These are phyloP conservation scores for Betta splendens DNA, from an alignment of 2,797 vertebrate genomes.

Conservation along the genomic window DNA sequence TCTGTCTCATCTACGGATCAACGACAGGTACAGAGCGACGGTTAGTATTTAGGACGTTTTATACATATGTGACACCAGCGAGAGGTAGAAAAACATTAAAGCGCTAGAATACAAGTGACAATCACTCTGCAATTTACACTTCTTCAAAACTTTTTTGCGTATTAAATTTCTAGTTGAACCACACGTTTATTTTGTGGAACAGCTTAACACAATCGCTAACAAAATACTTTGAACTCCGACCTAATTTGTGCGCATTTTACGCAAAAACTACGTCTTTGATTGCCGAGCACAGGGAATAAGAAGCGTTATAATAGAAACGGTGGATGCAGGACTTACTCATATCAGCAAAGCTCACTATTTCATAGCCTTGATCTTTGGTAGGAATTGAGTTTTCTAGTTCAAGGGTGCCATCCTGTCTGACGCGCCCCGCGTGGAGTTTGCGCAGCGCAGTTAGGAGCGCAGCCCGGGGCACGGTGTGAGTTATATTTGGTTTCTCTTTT, in stretches of 20 bases:
- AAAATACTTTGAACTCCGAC: not conserved
- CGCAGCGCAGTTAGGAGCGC: constrained; percentile 88
- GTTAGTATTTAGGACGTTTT: constrained; percentile 23
- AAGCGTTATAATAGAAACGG: constrained; percentile 6
- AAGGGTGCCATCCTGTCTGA: constrained; percentile 73
- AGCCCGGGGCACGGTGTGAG: constrained; percentile 82
- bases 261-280: not conserved
- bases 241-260: constrained; percentile 19
- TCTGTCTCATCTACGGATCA: constrained; percentile 63
- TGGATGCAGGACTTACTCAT: constrained; percentile 72
- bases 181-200: not conserved
- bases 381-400: constrained; percentile 70
- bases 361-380: constrained; percentile 82
- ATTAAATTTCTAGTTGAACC: not conserved
- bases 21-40: constrained; percentile 30
- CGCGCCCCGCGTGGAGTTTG: constrained; percentile 84
- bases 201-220: not conserved
- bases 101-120: not conserved
- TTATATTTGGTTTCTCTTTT: constrained; percentile 88
- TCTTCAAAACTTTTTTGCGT: not conserved
- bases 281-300: not conserved
- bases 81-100: not conserved
- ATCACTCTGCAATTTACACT: not conserved
- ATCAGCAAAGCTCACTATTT: constrained; percentile 94
- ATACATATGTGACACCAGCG: not conserved